Evolutionary conservation across 2,888 invertebrate species (phyloP), one percentile per base, ranked within the genome.

Genomic region (Pristionchus arcanus): DNA sequence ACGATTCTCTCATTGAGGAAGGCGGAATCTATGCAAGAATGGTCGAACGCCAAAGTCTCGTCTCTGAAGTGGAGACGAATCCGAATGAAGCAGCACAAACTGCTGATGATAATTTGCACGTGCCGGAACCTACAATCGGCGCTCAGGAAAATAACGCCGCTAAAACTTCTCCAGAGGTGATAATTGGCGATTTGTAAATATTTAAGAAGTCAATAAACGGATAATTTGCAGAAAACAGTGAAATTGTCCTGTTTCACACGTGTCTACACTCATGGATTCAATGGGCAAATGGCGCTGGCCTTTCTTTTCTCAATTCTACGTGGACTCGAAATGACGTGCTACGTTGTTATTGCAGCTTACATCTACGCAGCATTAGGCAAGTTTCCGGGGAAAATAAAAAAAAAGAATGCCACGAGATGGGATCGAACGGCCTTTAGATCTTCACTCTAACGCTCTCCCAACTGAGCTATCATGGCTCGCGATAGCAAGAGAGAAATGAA

Each of bases 381-480:
- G 71, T 53, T 28, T 55, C 9, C n/a, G n/a, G n/a, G 31, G 4
- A 15, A 15, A 31, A 25, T 15, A 25, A 31, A 68, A 3, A 9
- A 0, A n/a, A 25, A 66, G 13, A 49, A 49, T 1, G 42, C 42
- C 92, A n/a, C n/a, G 93, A 93, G 90, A 94, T 92, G 93, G 93
- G 93, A 94, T 93, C 93, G 93, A 93, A 94, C 90, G 93, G 93
- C 93, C 90, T 94, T 93, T 93, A n/a, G n/a, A n/a, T 93, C 93
- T 93, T 93, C 93, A 93, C 94, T 93, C 93, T 94, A 94, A 94
- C 94, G 93, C 93, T 93, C 93, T 94, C 94, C 94, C 93, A 92
- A 93, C 93, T 94, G 93, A 93, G 93, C 93, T 94, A 93, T 93
- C 92, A 88, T 71, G 25, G 71, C 55, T 21, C 3, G 19, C 15